Percentiles rank a stretch among this genome's conserved stretches.
phyloP scores from a whole-genome alignment of 2,888 invertebrate species.

The Mimumesa dahlbomi region DNA sequence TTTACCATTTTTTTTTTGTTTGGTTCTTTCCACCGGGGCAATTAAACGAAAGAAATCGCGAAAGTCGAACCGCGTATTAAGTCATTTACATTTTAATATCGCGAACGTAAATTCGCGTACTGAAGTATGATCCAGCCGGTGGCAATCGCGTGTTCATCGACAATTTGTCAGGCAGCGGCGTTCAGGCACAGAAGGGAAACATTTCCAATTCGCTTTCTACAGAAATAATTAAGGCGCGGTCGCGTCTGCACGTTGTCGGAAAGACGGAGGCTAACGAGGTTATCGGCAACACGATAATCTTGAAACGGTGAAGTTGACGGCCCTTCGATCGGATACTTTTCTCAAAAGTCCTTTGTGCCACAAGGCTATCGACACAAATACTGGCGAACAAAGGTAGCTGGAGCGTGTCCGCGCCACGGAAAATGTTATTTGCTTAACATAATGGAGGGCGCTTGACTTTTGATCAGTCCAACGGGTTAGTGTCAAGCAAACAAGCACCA shows the following conservation, averaged over 20 bases:
- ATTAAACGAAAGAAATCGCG: no score
- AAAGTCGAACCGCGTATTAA: background rate
- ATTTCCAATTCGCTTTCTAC: constrained; percentile 27
- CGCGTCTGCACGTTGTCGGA: constrained; percentile 4
- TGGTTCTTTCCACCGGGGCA: no score
- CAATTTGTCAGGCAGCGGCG: constrained; percentile 40
- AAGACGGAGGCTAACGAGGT: constrained; percentile 12
- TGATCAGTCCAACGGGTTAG: no score
- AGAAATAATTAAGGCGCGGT: constrained; percentile 52
- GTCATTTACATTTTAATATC: constrained; percentile 8
- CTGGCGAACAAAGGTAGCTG: constrained; percentile 26
- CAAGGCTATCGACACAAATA: constrained; percentile 16
- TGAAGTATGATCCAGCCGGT: background rate
- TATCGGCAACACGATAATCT: constrained; percentile 31
- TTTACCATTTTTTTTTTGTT: no score
- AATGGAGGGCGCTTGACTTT: no score
- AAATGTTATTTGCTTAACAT: no score
- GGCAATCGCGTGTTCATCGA: constrained; percentile 49
- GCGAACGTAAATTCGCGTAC: background rate
- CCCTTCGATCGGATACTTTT: no score
- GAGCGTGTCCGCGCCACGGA: no score
- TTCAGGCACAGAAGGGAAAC: constrained; percentile 6
- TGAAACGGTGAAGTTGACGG: constrained; percentile 31
- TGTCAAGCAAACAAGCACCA: no score
- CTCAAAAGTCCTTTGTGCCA: constrained; percentile 34